Conservation (phyloP, 2,888 invertebrate genomes). For the Cremastobaeus sp. region DNA sequence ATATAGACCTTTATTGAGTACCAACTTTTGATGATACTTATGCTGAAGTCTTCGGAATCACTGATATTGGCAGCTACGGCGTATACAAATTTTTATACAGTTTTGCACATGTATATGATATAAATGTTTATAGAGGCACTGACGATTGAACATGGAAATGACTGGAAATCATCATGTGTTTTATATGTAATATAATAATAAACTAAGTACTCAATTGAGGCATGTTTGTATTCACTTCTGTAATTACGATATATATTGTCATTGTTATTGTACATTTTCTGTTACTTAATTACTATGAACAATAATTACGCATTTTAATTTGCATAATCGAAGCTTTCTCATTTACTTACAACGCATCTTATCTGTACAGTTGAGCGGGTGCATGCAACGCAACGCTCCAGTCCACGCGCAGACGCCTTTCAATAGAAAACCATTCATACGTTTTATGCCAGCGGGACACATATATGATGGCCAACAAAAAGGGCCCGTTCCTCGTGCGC, state of each 20-base stretch:
- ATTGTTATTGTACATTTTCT: too few species aligned
- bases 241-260: too few species aligned
- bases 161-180: background rate
- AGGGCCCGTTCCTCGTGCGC: background rate
- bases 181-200: constrained; percentile 40
- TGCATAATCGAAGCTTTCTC: background rate
- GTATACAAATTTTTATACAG: constrained; percentile 44
- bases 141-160: background rate
- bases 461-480: constrained; percentile 30
- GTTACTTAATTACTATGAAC: too few species aligned
- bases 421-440: constrained; percentile 31
- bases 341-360: background rate
- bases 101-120: constrained; percentile 44
- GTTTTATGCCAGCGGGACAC: constrained; percentile 14
- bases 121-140: constrained; percentile 29
- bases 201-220: constrained; percentile 24
- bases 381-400: too few species aligned
- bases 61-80: constrained; percentile 12
- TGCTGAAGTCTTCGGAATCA: constrained; percentile 25
- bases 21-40: constrained; percentile 19
- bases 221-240: too few species aligned
- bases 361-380: too few species aligned
- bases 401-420: too few species aligned
- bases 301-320: background rate
- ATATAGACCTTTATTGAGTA: constrained; percentile 38